Evolutionary conservation across 2,113 vertebrate species (phyloP).

Genomic region (Antigone vipio): DNA sequence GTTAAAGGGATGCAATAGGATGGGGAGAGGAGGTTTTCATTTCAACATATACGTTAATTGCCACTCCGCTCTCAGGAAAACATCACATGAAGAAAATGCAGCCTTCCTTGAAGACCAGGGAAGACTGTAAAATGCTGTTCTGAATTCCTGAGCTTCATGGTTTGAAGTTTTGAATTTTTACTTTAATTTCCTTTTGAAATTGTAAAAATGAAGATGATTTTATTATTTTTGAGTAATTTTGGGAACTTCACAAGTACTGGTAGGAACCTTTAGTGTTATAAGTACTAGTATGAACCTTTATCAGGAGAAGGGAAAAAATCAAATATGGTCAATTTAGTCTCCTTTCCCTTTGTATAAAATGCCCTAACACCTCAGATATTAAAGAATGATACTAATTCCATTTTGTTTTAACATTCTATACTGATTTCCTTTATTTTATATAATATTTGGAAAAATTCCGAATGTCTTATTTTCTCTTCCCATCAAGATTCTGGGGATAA

Average conservation of each 20-base stretch:
- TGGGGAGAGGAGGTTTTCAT: not conserved
- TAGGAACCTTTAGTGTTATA: not conserved
- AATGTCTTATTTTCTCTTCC: not conserved
- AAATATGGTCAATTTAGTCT: not conserved
- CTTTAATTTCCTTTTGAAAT: not conserved
- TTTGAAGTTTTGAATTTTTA: not conserved
- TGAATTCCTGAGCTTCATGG: not conserved
- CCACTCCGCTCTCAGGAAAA: not conserved
- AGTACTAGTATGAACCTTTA: not conserved
- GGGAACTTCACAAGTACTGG: not conserved
- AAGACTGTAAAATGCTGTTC: not conserved
- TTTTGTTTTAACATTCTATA: not conserved
- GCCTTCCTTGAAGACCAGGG: not conserved
- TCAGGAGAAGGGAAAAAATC: not conserved
- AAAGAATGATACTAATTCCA: not conserved
- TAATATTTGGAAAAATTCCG: not conserved
- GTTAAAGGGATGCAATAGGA: not conserved
- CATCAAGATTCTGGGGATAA: not conserved
- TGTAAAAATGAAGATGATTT: not conserved
- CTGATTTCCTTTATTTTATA: not conserved
- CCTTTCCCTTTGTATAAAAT: not conserved
- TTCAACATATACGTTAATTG: not conserved
- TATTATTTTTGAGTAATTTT: not conserved
- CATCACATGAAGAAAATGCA: not conserved
- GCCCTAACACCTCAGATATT: not conserved